phyloP scores from a whole-genome alignment of 92 coral and sea anemone species.

The Paramuricea clavata region DNA sequence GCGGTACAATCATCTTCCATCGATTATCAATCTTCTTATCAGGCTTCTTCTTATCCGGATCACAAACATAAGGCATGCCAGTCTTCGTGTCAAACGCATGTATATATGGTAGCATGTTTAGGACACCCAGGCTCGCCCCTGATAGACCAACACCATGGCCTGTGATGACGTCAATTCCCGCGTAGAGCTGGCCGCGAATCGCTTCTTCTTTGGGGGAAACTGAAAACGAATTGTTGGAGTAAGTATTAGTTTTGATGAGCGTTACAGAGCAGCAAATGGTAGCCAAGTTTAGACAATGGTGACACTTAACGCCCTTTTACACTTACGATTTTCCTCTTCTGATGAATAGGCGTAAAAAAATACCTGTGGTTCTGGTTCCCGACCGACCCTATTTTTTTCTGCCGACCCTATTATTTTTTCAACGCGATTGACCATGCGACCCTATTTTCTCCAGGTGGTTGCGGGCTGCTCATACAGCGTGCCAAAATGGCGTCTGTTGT shows the following conservation, averaged over 20 bases:
- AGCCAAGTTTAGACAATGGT: too few species aligned
- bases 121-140: conserved; percentile 32
- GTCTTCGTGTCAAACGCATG: conserved; percentile 44
- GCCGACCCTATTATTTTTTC: too few species aligned
- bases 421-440: too few species aligned
- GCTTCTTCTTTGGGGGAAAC: conserved; percentile 27
- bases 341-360: too few species aligned
- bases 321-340: too few species aligned
- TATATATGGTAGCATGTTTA: conserved; percentile 35
- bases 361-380: too few species aligned
- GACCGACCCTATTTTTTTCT: too few species aligned
- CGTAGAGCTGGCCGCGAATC: conserved; percentile 38
- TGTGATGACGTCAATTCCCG: conserved; percentile 25
- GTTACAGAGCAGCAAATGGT: too few species aligned
- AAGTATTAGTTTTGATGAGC: not conserved
- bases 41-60: conserved; percentile 37
- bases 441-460: too few species aligned
- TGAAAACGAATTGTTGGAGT: not conserved
- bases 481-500: too few species aligned
- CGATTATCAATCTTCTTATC: conserved; percentile 38
- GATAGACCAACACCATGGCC: conserved; percentile 44
- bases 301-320: too few species aligned
- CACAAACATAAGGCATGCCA: conserved; percentile 51
- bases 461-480: too few species aligned
- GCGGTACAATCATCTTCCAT: conserved; percentile 43